These are phyloP conservation scores for Melanotaenia parkinsoni DNA, from an alignment of 2,797 vertebrate genomes.

Conservation along the genomic window DNA sequence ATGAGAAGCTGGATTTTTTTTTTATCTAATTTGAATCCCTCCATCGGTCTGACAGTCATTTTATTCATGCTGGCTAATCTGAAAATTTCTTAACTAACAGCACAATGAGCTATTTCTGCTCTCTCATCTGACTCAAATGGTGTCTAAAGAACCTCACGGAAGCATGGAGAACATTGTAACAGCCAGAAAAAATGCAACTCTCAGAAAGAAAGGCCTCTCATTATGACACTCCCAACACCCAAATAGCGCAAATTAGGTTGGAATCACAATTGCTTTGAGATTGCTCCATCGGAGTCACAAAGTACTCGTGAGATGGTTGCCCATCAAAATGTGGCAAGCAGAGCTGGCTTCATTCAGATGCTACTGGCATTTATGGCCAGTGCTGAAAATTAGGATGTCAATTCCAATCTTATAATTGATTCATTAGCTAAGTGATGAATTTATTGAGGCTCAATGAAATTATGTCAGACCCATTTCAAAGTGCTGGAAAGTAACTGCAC, in stretches of 20 bases:
- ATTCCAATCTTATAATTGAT: conserved; percentile 33
- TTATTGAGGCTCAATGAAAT: conserved; percentile 36
- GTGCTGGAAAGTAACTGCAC: conserved; percentile 9
- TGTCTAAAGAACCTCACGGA: conserved; percentile 41
- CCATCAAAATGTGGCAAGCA: conserved; percentile 30
- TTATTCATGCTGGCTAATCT: conserved; percentile 45
- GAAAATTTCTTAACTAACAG: conserved; percentile 43
- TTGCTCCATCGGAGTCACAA: conserved; percentile 45
- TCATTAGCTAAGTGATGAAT: conserved; percentile 37
- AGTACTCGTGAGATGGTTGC: conserved; percentile 32
- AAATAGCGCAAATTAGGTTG: conserved; percentile 50
- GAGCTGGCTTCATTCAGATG: conserved; percentile 30
- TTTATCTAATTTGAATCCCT: conserved; percentile 62
- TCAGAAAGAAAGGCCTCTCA: conserved; percentile 9
- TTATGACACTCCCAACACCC: conserved; percentile 20
- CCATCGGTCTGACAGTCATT: conserved; percentile 57
- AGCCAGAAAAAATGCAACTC: conserved; percentile 10
- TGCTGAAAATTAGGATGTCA: not conserved
- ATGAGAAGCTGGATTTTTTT: conserved; percentile 36
- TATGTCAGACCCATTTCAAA: conserved; percentile 27
- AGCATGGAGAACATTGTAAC: conserved; percentile 39
- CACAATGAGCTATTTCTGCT: conserved; percentile 38
- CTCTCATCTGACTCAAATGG: conserved; percentile 29
- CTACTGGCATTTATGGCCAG: conserved; percentile 20
- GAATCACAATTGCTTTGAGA: conserved; percentile 44